phyloP scores from a whole-genome alignment of 2,113 vertebrate genomes.

The Lanius collurio region DNA sequence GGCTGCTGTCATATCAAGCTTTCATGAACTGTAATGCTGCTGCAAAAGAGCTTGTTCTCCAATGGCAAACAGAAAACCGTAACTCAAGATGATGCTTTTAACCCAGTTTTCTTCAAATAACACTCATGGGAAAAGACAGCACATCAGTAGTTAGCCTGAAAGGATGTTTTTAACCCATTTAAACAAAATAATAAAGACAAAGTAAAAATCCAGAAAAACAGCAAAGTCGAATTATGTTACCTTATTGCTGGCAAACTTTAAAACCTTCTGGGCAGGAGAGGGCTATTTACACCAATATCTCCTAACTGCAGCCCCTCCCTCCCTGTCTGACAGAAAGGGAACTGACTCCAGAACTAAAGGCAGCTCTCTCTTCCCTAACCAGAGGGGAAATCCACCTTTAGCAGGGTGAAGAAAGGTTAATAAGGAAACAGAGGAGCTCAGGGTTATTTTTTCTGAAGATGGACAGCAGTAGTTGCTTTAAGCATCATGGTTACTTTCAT shows the following conservation, averaged over 20 bases:
- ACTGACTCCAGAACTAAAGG: background rate
- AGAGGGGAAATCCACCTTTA: background rate
- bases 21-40: background rate
- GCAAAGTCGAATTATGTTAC: background rate
- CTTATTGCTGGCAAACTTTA: background rate
- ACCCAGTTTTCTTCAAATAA: conserved; percentile 10
- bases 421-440: background rate
- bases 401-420: background rate
- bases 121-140: background rate
- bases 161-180: background rate
- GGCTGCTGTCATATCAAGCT: background rate
- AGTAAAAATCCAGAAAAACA: background rate
- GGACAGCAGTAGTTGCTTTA: background rate
- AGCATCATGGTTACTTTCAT: background rate
- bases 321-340: background rate
- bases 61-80: background rate
- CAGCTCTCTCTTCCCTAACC: background rate
- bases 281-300: background rate
- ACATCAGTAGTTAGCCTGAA: background rate
- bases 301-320: background rate
- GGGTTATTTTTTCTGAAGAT: background rate
- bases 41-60: background rate
- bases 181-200: background rate
- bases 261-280: background rate
- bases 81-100: background rate